phyloP scores from a whole-genome alignment of 2,113 vertebrate species.

The Erythrocercus mccallii region DNA sequence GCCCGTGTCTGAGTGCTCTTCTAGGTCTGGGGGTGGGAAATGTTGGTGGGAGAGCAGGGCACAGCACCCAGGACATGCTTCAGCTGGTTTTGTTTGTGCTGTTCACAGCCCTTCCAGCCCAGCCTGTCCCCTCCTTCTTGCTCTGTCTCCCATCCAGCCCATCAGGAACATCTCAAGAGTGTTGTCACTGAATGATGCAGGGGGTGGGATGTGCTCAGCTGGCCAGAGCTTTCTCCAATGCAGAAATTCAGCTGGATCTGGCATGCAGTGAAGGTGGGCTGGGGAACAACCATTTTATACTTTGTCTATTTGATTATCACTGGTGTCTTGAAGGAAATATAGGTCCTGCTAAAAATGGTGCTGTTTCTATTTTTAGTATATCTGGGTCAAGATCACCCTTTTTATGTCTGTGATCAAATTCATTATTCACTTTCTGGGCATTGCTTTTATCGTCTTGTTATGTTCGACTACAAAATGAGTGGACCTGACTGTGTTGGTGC shows the following conservation, averaged over 20 bases:
- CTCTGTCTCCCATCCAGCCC: neutral
- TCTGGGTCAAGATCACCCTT: neutral
- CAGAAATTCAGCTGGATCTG: neutral
- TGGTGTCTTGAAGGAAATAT: neutral
- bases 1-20: neutral
- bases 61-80: neutral
- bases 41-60: neutral
- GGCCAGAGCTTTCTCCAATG: neutral
- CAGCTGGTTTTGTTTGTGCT: neutral
- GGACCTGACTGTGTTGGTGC: neutral
- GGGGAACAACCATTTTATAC: neutral
- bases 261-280: neutral
- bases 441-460: neutral
- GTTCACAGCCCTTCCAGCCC: neutral
- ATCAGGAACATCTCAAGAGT: neutral
- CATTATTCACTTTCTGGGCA: neutral
- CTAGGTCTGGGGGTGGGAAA: neutral
- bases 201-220: neutral
- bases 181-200: neutral
- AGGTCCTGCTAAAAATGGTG: neutral
- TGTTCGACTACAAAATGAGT: neutral
- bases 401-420: neutral
- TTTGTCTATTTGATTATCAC: neutral
- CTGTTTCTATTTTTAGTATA: neutral
- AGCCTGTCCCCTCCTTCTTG: neutral